Evolutionary conservation across 2,113 vertebrate species (phyloP).

Genomic region (Daboia siamensis): DNA sequence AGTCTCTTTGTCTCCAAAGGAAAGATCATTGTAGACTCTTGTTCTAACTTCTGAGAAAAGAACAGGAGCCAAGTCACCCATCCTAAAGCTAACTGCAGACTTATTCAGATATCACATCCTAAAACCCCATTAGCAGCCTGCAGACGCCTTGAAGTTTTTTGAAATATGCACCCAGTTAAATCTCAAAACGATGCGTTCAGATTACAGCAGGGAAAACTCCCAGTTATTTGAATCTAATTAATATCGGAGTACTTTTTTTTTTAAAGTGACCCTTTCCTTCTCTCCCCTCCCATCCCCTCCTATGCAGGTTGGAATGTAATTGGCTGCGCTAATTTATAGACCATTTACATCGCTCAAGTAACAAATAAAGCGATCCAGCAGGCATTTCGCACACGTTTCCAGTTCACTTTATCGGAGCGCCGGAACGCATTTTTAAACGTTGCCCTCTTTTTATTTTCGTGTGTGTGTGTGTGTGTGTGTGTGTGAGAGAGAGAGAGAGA

Average conservation of each 20-base stretch:
- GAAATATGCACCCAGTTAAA: background rate
- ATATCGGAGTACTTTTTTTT: background rate
- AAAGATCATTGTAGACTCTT: background rate
- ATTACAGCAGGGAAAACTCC: background rate
- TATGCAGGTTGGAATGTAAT: background rate
- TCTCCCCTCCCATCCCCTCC: background rate
- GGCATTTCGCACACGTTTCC: background rate
- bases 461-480: too few species aligned
- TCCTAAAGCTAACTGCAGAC: background rate
- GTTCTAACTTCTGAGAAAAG: background rate
- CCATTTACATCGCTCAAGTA: background rate
- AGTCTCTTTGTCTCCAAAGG: background rate
- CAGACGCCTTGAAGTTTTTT: background rate
- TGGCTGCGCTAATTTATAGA: background rate
- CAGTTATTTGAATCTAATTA: background rate
- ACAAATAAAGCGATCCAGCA: background rate
- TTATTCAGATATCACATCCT: background rate
- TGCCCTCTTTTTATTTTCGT: background rate
- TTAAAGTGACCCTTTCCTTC: background rate
- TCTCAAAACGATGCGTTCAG: background rate
- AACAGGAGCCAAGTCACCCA: background rate
- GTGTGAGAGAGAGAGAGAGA: too few species aligned
- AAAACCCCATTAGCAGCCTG: background rate
- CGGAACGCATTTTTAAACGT: background rate
- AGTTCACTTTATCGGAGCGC: background rate